These are phyloP conservation scores for Bombyx mori DNA, from an alignment of 1,140 invertebrate species.

Conservation along the genomic window ASM3026992v2 NC_085115.1:12038001-12038500, in stretches of 20 bases:
- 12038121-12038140: constrained; percentile 27
- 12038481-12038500: too few species aligned
- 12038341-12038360: too few species aligned
- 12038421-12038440: too few species aligned
- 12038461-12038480: too few species aligned
- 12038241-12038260: constrained; percentile 57
- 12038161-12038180: constrained; percentile 36
- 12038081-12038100: constrained; percentile 8
- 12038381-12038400: too few species aligned
- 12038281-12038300: constrained; percentile 18
- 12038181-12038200: constrained; percentile 33
- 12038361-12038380: too few species aligned
- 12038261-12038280: constrained; percentile 33
- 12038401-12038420: too few species aligned
- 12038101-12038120: constrained; percentile 21
- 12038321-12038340: too few species aligned
- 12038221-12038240: constrained; percentile 60
- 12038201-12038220: constrained; percentile 67
- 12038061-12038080: constrained; percentile 11
- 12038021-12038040: too few species aligned
- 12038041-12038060: too few species aligned
- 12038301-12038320: constrained; percentile 1
- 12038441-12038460: too few species aligned
- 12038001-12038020: too few species aligned
- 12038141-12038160: constrained; percentile 48